These are phyloP conservation scores for Episyrphus balteatus DNA, from an alignment of 1,140 invertebrate genomes.

Conservation along the genomic window DNA sequence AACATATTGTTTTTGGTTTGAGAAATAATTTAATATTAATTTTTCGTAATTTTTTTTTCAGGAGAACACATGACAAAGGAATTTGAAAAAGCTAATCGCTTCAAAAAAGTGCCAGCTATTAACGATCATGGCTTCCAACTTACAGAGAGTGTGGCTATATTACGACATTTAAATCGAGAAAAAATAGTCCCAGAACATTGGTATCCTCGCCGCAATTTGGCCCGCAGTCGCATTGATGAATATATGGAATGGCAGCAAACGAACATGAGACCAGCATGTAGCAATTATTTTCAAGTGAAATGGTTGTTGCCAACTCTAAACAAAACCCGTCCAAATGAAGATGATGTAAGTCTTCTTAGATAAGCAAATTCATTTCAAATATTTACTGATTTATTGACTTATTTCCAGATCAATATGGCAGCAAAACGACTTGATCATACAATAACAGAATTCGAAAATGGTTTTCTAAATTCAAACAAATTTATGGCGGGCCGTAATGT, in stretches of 20 bases:
- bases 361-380: not conserved
- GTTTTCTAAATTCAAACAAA: slow-evolving; percentile 48
- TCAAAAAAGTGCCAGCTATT: slow-evolving; percentile 60
- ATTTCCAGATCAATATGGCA: slow-evolving; percentile 21
- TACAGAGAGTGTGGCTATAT: slow-evolving; percentile 62
- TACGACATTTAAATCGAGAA: slow-evolving; percentile 41
- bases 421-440: slow-evolving; percentile 45
- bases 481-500: slow-evolving; percentile 58
- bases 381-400: not conserved
- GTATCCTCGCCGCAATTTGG: slow-evolving; percentile 58
- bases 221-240: slow-evolving; percentile 65
- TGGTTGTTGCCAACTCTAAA: slow-evolving; percentile 41
- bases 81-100: slow-evolving; percentile 60
- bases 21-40: not conserved
- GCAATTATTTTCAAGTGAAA: slow-evolving; percentile 56
- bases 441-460: slow-evolving; percentile 48
- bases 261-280: slow-evolving; percentile 54
- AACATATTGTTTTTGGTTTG: too few relatives aligned
- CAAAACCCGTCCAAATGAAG: slow-evolving; percentile 29
- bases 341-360: slow-evolving; percentile 13
- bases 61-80: slow-evolving; percentile 60
- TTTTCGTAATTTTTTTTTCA: slow-evolving; percentile 24
- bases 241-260: slow-evolving; percentile 80
- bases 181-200: slow-evolving; percentile 51
- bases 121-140: slow-evolving; percentile 68